Base-by-base conservation (phyloP, 1,140 invertebrate genomes). In the Hirudo medicinalis region DNA sequence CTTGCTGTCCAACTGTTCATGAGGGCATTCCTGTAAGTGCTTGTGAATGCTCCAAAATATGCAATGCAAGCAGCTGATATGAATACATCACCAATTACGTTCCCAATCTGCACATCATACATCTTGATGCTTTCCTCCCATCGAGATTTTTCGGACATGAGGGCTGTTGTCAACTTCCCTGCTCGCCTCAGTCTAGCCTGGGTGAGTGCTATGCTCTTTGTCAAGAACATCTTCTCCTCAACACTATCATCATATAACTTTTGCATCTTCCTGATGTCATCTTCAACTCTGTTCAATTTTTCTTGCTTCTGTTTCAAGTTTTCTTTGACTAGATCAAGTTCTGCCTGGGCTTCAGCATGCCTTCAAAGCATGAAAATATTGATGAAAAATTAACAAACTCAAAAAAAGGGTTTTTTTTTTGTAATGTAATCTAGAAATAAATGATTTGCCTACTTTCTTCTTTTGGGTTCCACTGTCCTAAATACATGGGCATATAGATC, bases 81-180 rank as follows among this genome's bases (percentile, higher is more conserved):
- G 76, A 83, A 83, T 9, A 83, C 82, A 75, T 83, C 80, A n/a
- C 82, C 82, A 54, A 80, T 76, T 4, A 84, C 80, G 69, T 82
- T 80, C 55, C 77, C 78, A 11, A 84, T 76, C 73, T 80, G 54
- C 8, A 27, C 32, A n/a, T 54, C n/a, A 19, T n/a, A 22, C 69
- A 27, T 53, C 81, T 87, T 83, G 9, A 91, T 88, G 55, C 85
- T 86, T 71, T 88, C 85, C 72, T 88, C 86, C 91, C 91, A 94
- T 60, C 90, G 84, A 8, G 87, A 81, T 80, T 91, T 88, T 79
- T 93, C 91, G 77, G 92, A 90, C 0, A 88, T 87, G 0, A 94
- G 82, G 22, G 91, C 91, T 9, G 89, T 87, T 2, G 90, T 93
- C 0, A 94, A 81, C 75, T 89, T 86, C 0, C 89, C 89, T 0